Conservation (phyloP, 2,113 vertebrate species). For the Copsychus sechellarum region DNA sequence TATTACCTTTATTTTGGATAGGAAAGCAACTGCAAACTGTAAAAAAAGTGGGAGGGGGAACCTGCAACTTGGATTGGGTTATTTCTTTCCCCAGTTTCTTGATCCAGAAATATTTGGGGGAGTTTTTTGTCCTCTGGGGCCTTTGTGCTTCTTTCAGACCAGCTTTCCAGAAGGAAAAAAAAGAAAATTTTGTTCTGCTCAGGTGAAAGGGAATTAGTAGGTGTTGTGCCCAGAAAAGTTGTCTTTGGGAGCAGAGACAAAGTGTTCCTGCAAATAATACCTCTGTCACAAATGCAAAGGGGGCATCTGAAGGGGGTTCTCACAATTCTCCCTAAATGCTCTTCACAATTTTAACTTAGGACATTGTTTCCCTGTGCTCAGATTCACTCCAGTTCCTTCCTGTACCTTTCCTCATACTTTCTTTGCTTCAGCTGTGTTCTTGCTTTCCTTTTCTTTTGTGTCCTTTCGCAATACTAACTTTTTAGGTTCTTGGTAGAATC, state of each 20-base stretch:
- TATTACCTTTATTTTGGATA: conserved; percentile 10
- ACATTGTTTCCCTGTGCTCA: not conserved
- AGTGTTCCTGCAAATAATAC: not conserved
- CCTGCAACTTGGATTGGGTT: not conserved
- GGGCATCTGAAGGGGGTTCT: not conserved
- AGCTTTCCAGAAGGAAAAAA: not conserved
- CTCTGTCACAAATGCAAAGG: not conserved
- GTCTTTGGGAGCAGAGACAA: not conserved
- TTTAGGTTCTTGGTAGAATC: not conserved
- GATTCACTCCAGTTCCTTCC: not conserved
- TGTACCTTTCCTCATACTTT: not conserved
- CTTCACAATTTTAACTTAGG: not conserved
- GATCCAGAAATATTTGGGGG: not conserved
- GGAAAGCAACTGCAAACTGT: not conserved
- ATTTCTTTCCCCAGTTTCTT: not conserved
- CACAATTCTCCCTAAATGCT: not conserved
- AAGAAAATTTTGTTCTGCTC: not conserved
- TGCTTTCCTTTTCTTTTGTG: not conserved
- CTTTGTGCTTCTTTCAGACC: not conserved
- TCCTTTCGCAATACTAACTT: not conserved
- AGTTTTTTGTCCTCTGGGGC: not conserved
- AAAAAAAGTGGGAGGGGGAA: not conserved
- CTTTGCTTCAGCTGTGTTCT: not conserved
- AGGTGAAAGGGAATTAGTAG: not conserved
- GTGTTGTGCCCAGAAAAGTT: not conserved